phyloP scores from a whole-genome alignment of 2,888 invertebrate species.

The Spisula solida region DNA sequence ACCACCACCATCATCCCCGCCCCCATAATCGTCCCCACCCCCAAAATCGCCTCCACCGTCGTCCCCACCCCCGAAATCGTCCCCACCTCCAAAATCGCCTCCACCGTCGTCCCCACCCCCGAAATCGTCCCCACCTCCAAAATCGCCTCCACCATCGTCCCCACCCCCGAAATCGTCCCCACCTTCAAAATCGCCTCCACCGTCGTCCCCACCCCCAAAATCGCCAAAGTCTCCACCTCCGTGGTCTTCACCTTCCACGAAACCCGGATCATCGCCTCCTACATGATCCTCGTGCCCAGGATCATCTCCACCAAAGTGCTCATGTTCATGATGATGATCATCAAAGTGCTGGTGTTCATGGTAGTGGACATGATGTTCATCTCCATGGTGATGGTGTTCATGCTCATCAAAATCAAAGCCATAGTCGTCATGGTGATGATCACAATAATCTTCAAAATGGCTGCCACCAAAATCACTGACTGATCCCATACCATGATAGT shows the following conservation, averaged over 20 bases:
- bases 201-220: constrained; percentile 41
- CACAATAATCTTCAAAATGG: constrained; percentile 62
- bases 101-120: constrained; percentile 39
- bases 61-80: neutral
- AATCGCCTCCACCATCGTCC: constrained; percentile 35
- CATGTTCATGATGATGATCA: neutral
- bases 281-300: neutral
- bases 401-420: neutral
- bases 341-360: neutral
- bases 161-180: constrained; percentile 41
- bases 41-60: constrained; percentile 31
- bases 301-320: constrained; percentile 4
- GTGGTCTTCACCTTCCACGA: constrained; percentile 33
- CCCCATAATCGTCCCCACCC: neutral
- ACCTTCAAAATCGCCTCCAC: constrained; percentile 3
- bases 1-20: constrained; percentile 20
- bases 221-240: constrained; percentile 1
- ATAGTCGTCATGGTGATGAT: neutral
- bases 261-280: neutral
- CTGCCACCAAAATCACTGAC: constrained; percentile 62
- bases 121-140: constrained; percentile 43
- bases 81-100: constrained; percentile 40
- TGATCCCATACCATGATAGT: constrained; percentile 48
- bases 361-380: neutral
- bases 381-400: neutral